Percentiles rank a stretch among this genome's conserved stretches.
phyloP scores from a whole-genome alignment of 2,888 invertebrate species.

The Yponomeuta sedellus region DNA sequence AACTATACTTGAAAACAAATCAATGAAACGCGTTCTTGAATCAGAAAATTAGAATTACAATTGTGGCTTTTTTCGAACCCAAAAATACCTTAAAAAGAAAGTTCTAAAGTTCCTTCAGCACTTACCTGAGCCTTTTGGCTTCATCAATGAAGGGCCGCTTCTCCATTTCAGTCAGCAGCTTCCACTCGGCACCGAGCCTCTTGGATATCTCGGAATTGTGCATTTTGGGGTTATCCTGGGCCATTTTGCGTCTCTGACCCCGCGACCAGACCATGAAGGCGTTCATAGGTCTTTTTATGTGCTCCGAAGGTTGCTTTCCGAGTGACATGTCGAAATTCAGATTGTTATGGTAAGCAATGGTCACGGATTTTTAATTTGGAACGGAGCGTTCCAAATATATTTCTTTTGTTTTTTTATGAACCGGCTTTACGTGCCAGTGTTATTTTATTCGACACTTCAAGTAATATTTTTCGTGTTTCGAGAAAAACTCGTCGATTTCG shows the following conservation, averaged over 20 bases:
- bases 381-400: background rate
- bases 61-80: too few species aligned
- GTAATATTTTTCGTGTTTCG: background rate
- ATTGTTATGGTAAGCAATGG: conserved; percentile 7
- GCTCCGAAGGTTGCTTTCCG: conserved; percentile 76
- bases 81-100: background rate
- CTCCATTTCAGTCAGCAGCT: conserved; percentile 88
- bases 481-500: background rate
- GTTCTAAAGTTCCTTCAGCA: conserved; percentile 2
- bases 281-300: conserved; percentile 96
- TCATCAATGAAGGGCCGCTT: conserved; percentile 94
- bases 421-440: background rate
- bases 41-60: too few species aligned
- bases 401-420: background rate
- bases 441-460: background rate
- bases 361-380: background rate
- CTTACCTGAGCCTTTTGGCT: conserved; percentile 90
- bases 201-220: conserved; percentile 95
- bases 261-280: conserved; percentile 97
- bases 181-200: conserved; percentile 92
- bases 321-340: conserved; percentile 49
- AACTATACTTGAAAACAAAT: too few species aligned
- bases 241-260: conserved; percentile 92
- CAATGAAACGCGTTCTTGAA: too few species aligned
- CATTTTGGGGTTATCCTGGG: conserved; percentile 96